Conservation (phyloP, 2,888 invertebrate genomes). For the Prosapia bicincta region DNA sequence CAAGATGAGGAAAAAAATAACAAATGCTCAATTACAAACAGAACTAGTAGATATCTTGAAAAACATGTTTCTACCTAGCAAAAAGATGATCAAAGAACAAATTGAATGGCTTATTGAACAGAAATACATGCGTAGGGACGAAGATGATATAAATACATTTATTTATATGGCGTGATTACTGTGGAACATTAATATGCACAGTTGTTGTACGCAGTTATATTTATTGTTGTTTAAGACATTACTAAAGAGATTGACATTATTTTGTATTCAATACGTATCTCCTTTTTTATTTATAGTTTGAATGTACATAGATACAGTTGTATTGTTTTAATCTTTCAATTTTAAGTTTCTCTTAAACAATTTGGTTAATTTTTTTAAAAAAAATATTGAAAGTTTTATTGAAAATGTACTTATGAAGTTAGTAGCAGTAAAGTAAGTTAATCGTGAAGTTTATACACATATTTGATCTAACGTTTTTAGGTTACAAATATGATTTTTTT, state of each 20-base stretch:
- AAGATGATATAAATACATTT: conserved; percentile 96
- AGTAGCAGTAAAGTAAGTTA: background rate
- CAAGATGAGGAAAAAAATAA: conserved; percentile 95
- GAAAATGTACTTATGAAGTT: background rate
- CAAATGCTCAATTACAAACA: conserved; percentile 92
- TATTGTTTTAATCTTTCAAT: background rate
- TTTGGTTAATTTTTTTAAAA: background rate
- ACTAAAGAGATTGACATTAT: background rate
- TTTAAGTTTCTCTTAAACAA: background rate
- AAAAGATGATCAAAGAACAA: conserved; percentile 99
- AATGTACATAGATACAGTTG: background rate
- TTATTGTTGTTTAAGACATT: background rate
- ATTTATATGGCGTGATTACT: conserved; percentile 86
- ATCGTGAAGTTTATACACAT: too few species aligned
- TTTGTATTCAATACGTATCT: background rate
- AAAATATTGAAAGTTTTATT: background rate
- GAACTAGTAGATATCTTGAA: conserved; percentile 97
- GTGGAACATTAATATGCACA: conserved; percentile 9
- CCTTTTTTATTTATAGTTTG: background rate
- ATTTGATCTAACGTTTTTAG: too few species aligned
- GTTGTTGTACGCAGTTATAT: background rate
- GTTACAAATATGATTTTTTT: too few species aligned
- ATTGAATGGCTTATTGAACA: conserved; percentile 99
- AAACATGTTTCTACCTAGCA: conserved; percentile 98
- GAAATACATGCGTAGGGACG: conserved; percentile 95